Conservation (phyloP, 2,797 vertebrate genomes). For the Nannoperca australis region DNA sequence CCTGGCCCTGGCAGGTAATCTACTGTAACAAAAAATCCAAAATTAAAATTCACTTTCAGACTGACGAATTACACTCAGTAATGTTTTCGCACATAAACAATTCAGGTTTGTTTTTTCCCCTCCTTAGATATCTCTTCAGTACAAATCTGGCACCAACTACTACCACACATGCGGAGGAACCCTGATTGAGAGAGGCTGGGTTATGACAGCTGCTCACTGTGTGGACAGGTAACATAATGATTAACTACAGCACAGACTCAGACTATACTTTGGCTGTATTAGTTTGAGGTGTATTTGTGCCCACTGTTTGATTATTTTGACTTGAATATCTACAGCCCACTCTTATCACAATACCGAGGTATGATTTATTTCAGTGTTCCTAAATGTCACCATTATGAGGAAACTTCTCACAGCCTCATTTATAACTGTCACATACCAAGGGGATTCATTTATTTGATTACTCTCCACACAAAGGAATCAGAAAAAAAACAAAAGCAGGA, state of each 20-base stretch:
- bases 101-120: neutral
- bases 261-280: neutral
- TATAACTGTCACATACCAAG: slow-evolving; percentile 35
- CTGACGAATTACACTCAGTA: neutral
- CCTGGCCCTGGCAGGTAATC: slow-evolving; percentile 88
- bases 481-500: neutral
- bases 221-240: slow-evolving; percentile 83
- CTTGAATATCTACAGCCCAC: neutral
- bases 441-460: slow-evolving; percentile 17
- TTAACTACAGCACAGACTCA: slow-evolving; percentile 3
- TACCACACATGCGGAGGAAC: slow-evolving; percentile 90
- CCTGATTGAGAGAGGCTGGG: slow-evolving; percentile 86
- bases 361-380: slow-evolving; percentile 38
- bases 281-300: neutral
- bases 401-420: slow-evolving; percentile 34
- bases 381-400: slow-evolving; percentile 37
- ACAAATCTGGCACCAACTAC: slow-evolving; percentile 78
- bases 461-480: neutral
- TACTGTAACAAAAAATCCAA: neutral
- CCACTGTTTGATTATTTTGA: slow-evolving; percentile 15
- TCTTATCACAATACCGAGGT: neutral
- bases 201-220: slow-evolving; percentile 93
- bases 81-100: neutral
- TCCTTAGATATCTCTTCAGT: slow-evolving; percentile 91
- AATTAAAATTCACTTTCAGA: neutral